Conservation (phyloP, 2,113 vertebrate genomes). For the Jacana jacana region DNA sequence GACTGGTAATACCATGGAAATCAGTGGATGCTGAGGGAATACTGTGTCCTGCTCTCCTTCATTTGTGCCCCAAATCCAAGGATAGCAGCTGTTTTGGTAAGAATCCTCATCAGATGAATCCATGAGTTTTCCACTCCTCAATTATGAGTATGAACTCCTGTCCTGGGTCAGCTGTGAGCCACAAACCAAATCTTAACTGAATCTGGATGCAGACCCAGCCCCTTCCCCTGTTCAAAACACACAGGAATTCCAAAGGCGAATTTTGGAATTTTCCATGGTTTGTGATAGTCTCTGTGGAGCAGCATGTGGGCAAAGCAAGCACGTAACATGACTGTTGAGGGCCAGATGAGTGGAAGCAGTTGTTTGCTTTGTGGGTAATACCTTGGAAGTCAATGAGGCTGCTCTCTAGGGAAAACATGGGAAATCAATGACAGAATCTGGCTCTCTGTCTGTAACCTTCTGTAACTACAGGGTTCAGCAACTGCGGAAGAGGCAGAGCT, state of each 20-base stretch:
- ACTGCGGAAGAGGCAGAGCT: not conserved
- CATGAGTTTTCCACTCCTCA: not conserved
- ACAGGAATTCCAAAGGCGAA: not conserved
- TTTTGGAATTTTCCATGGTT: slow-evolving; percentile 62
- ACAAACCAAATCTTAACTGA: slow-evolving; percentile 51
- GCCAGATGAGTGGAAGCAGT: not conserved
- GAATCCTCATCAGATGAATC: not conserved
- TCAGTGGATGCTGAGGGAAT: not conserved
- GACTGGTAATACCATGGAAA: not conserved
- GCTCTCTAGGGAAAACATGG: slow-evolving; percentile 17
- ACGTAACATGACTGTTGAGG: not conserved
- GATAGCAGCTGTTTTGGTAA: not conserved
- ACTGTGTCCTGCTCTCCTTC: not conserved
- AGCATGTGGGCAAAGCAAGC: not conserved
- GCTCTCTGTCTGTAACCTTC: not conserved
- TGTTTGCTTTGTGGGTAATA: slow-evolving; percentile 23
- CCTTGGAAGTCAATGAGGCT: not conserved
- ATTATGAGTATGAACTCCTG: not conserved
- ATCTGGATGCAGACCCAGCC: not conserved
- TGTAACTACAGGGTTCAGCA: not conserved
- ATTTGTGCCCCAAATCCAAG: not conserved
- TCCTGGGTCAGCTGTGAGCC: slow-evolving; percentile 19
- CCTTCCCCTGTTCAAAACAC: not conserved
- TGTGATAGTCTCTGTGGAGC: slow-evolving; percentile 21
- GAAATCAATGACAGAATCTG: not conserved